Evolutionary conservation across 2,113 vertebrate genomes (phyloP).

Genomic region (Xenotilapia longispinis): DNA sequence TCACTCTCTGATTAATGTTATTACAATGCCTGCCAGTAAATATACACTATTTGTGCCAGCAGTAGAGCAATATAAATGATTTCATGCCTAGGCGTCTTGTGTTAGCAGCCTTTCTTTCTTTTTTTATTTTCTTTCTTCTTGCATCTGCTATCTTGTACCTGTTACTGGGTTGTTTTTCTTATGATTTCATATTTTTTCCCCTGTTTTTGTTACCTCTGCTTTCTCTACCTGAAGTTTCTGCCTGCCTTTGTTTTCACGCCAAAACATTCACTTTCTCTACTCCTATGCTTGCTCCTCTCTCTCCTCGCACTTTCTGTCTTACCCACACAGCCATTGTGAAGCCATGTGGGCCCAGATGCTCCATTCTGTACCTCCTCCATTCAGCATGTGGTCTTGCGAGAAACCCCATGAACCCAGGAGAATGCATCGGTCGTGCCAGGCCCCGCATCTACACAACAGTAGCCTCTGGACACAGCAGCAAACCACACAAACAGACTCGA

Average conservation of each 20-base stretch:
- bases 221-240: neutral
- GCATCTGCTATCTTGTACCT: neutral
- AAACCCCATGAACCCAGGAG: conserved; percentile 44
- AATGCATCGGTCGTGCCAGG: conserved; percentile 41
- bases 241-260: neutral
- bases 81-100: conserved; percentile 15
- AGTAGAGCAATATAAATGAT: conserved; percentile 35
- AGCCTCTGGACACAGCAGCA: conserved; percentile 37
- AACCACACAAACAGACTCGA: conserved; percentile 17
- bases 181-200: neutral
- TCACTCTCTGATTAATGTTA: conserved; percentile 42
- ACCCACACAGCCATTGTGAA: conserved; percentile 17
- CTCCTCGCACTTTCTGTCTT: neutral
- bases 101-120: neutral
- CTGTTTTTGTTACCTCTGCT: neutral
- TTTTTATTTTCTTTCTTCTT: neutral
- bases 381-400: conserved; percentile 28
- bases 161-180: neutral
- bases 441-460: conserved; percentile 38
- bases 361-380: conserved; percentile 4
- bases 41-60: conserved; percentile 13
- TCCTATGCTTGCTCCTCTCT: neutral
- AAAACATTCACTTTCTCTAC: neutral
- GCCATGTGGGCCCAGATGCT: conserved; percentile 16
- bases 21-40: conserved; percentile 31